Conservation (phyloP, 2,113 vertebrate genomes). For the Illadopsis cleaveri region DNA sequence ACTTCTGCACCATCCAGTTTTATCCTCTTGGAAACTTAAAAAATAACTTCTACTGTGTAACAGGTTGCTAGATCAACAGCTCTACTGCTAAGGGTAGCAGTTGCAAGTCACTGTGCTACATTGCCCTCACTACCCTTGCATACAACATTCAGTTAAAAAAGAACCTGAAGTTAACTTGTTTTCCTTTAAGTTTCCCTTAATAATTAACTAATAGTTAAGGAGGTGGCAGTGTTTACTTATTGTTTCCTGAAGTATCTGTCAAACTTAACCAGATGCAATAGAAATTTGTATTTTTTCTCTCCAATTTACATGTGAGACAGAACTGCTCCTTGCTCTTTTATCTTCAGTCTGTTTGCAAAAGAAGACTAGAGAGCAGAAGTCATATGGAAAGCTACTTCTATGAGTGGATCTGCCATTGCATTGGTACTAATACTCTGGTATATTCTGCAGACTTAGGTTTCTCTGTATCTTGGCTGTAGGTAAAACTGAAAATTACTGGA, state of each 20-base stretch:
- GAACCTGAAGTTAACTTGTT: not conserved
- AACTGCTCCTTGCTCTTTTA: not conserved
- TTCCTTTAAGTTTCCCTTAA: not conserved
- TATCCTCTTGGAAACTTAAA: not conserved
- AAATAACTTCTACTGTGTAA: not conserved
- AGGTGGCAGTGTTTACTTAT: not conserved
- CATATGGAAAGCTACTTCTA: not conserved
- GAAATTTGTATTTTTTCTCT: not conserved
- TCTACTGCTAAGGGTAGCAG: not conserved
- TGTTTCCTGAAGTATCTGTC: not conserved
- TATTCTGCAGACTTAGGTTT: not conserved
- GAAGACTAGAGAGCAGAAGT: not conserved
- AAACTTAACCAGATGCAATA: not conserved
- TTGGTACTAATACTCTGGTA: not conserved
- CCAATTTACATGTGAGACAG: not conserved
- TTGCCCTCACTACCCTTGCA: not conserved
- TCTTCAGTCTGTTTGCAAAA: not conserved
- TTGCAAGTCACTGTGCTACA: not conserved
- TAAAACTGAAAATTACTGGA: not conserved
- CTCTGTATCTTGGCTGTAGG: not conserved
- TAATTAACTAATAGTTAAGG: not conserved
- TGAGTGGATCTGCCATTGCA: not conserved
- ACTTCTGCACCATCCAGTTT: not conserved
- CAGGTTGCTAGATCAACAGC: not conserved
- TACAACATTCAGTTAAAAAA: not conserved